A percentile compares a stretch with the other conserved stretches of the same genome.
These are phyloP conservation scores for Hycleus cichorii DNA, from an alignment of 1,140 invertebrate genomes.

Conservation along the genomic window DNA sequence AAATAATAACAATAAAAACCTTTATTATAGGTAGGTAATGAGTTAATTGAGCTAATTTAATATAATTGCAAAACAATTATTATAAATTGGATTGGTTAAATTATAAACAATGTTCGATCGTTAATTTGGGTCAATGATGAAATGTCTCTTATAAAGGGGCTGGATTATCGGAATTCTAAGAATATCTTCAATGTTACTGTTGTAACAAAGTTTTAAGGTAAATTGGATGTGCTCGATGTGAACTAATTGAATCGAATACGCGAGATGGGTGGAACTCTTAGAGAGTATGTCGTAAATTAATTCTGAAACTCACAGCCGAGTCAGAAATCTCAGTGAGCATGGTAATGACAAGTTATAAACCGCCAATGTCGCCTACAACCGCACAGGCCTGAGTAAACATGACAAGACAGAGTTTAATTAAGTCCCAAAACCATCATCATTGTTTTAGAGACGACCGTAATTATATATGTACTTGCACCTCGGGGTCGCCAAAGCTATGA, in stretches of 20 bases:
- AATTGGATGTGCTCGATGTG: conserved; percentile 8
- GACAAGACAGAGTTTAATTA: conserved; percentile 38
- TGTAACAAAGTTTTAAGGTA: background rate
- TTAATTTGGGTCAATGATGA: too few species aligned
- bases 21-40: too few species aligned
- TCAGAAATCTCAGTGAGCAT: conserved; percentile 33
- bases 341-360: conserved; percentile 40
- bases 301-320: conserved; percentile 14
- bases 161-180: too few species aligned
- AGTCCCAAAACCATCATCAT: conserved; percentile 37
- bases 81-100: too few species aligned
- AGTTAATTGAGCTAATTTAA: too few species aligned
- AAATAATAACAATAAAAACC: too few species aligned
- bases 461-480: conserved; percentile 34
- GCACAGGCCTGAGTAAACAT: conserved; percentile 32
- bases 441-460: conserved; percentile 32
- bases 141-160: too few species aligned
- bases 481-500: conserved; percentile 1
- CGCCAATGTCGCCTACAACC: conserved; percentile 32
- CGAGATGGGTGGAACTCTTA: conserved; percentile 15
- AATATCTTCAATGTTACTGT: too few species aligned
- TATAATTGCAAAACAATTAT: too few species aligned
- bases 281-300: conserved; percentile 15
- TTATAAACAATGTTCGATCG: too few species aligned
- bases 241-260: conserved; percentile 15